Conservation (phyloP, 1,140 invertebrate genomes). For the Eufriesea mexicana region DNA sequence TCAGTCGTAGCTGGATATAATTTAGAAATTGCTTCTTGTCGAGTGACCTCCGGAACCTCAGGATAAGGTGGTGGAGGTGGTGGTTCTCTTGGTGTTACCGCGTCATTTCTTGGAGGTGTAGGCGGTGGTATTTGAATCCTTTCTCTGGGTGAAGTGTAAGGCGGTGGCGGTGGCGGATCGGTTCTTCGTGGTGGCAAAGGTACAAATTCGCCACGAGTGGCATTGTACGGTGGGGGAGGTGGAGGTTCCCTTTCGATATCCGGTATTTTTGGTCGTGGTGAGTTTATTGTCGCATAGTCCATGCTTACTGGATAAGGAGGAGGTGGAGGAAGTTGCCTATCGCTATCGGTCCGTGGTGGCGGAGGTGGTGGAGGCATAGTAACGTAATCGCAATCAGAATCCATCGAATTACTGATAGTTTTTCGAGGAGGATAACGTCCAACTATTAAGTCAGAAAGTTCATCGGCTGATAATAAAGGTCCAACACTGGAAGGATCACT, state of each 20-base stretch:
- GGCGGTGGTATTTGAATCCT: slow-evolving; percentile 79
- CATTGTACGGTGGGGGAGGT: slow-evolving; percentile 75
- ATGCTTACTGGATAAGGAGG: slow-evolving; percentile 74
- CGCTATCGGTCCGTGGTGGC: slow-evolving; percentile 85
- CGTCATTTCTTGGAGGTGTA: slow-evolving; percentile 79
- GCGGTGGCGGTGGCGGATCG: slow-evolving; percentile 75
- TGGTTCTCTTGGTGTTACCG: slow-evolving; percentile 78
- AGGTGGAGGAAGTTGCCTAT: slow-evolving; percentile 78
- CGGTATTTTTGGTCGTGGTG: slow-evolving; percentile 61
- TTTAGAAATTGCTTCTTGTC: slow-evolving; percentile 64
- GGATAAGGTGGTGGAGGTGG: slow-evolving; percentile 84
- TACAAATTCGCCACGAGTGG: slow-evolving; percentile 71
- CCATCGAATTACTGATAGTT: slow-evolving; percentile 91
- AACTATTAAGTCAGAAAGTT: slow-evolving; percentile 91
- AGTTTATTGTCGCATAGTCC: slow-evolving; percentile 70
- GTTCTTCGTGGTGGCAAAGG: slow-evolving; percentile 73
- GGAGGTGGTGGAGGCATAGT: slow-evolving; percentile 89
- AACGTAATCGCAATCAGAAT: slow-evolving; percentile 94
- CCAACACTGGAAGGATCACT: slow-evolving; percentile 91
- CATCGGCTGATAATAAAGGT: slow-evolving; percentile 90
- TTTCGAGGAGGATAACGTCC: slow-evolving; percentile 90
- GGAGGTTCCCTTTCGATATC: slow-evolving; percentile 69
- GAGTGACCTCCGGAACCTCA: slow-evolving; percentile 76
- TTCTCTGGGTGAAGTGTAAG: slow-evolving; percentile 74
- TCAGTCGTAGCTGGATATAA: slow-evolving; percentile 56